A percentile compares a stretch with the other conserved stretches of the same genome.
These are phyloP conservation scores for Rhyzopertha dominica DNA, from an alignment of 1,140 invertebrate genomes.

Conservation along the genomic window DNA sequence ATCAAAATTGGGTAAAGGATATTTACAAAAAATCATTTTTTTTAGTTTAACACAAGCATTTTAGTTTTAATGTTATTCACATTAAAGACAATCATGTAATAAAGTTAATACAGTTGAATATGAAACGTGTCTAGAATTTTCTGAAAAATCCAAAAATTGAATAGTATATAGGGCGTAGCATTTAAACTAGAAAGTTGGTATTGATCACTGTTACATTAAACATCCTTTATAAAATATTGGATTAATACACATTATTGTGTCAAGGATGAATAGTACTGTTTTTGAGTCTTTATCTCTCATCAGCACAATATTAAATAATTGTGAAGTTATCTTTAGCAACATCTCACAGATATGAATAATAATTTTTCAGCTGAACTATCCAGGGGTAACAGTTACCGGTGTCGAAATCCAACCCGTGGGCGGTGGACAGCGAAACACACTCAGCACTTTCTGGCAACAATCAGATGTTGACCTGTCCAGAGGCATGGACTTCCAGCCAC, in stretches of 20 bases:
- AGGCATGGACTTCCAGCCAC: conserved; percentile 70
- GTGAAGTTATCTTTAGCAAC: background rate
- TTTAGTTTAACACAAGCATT: too few relatives aligned
- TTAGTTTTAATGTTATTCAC: too few relatives aligned
- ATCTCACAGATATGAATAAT: background rate
- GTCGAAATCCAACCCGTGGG: conserved; percentile 50
- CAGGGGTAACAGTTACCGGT: conserved; percentile 55
- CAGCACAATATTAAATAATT: background rate
- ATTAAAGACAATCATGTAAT: too few relatives aligned
- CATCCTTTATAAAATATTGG: background rate
- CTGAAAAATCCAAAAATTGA: too few relatives aligned
- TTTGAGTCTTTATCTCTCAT: background rate
- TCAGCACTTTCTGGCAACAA: conserved; percentile 69
- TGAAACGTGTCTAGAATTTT: too few relatives aligned
- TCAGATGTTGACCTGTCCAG: conserved; percentile 67
- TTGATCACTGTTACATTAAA: background rate
- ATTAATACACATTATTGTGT: background rate
- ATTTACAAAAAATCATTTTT: too few relatives aligned
- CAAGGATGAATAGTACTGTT: background rate
- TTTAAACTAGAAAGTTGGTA: too few relatives aligned
- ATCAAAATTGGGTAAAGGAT: too few relatives aligned
- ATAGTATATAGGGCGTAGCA: too few relatives aligned
- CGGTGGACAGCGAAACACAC: conserved; percentile 49
- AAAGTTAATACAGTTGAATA: too few relatives aligned
- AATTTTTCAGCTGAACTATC: conserved; percentile 55